Evolutionary conservation across 2,888 invertebrate genomes (phyloP), one percentile per base, ranked within the genome.

Genomic region (Lepeophtheirus nordmannii): DNA sequence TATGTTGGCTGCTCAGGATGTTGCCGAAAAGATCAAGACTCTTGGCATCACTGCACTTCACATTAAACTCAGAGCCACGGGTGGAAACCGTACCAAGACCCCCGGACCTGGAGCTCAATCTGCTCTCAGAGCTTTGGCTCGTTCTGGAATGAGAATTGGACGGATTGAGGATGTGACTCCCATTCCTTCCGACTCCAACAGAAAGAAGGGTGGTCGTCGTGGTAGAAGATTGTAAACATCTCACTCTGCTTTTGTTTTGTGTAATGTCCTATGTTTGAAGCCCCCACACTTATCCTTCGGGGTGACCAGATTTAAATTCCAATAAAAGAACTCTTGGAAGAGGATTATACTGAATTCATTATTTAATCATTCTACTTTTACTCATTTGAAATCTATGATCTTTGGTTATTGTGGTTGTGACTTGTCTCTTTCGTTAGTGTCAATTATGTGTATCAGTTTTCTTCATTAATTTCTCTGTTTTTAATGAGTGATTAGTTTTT

Each of bases 1-100:
- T 84, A 99, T 98, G 98, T 92, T 98, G 80, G 98, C 98, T 72
- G 97, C 97, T 71, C 97, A 98, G 89, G 98, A 99, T 82, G 98
- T 98, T 68, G 94, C 98, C 72, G 98, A 98, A 75, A 93, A 92
- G 75, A 98, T 97, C 81, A 97, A 96, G 79, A 81, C 85, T 53
- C 82, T 98, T 65, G 97, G 97, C 66, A 97, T 98, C 75, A 97
- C 91, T 69, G 97, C 98, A 12, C 82, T 98, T 61, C 97, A 99
- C 80, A 94, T 98, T 73, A 97, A 97, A 78, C 82, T 98, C 71
- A 84, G 98, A 74, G 98, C 97, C 41, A 98, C 97, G 68, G 98
- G 98, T 73, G 98, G 98, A 69, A 97, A 94, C 79, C 91, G 92
- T 76, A 94, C 94, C 17, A 96, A 96, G 78, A 96, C 94, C 9